A percentile compares a stretch with the other conserved stretches of the same genome.
These are phyloP conservation scores for Plectrocnemia conspersa DNA, from an alignment of 1,140 invertebrate genomes.

Conservation along the genomic window DNA sequence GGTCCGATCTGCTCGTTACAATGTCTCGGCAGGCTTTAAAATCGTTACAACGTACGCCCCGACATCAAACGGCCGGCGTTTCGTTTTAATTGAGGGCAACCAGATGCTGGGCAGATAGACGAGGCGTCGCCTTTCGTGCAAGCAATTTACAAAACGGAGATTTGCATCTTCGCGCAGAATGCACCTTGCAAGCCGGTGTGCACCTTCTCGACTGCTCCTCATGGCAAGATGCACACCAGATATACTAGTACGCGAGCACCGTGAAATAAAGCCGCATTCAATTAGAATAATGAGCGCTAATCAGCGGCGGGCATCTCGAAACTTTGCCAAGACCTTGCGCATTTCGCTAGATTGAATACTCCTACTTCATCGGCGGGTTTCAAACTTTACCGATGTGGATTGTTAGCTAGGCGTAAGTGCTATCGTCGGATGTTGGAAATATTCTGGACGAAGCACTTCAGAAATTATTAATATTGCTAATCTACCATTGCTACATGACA, in stretches of 20 bases:
- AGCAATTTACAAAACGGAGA: not conserved
- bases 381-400: not conserved
- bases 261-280: conserved; percentile 8
- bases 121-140: conserved; percentile 11
- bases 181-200: not conserved
- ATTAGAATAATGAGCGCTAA: conserved; percentile 17
- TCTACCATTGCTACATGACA: too few species aligned
- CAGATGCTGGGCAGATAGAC: conserved; percentile 2
- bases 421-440: not conserved
- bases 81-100: not conserved
- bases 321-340: not conserved
- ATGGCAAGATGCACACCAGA: conserved; percentile 5
- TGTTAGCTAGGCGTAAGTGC: not conserved
- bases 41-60: too few species aligned
- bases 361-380: not conserved
- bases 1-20: too few species aligned
- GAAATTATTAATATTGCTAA: too few species aligned
- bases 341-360: not conserved
- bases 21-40: too few species aligned
- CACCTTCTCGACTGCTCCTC: not conserved
- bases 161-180: not conserved
- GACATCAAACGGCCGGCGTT: not conserved
- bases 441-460: not conserved
- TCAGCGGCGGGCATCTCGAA: too few species aligned
- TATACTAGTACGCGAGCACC: not conserved